A percentile compares a stretch with the other conserved stretches of the same genome.
These are phyloP conservation scores for Megaleporinus macrocephalus DNA, from an alignment of 2,113 vertebrate genomes.

Conservation along the genomic window DNA sequence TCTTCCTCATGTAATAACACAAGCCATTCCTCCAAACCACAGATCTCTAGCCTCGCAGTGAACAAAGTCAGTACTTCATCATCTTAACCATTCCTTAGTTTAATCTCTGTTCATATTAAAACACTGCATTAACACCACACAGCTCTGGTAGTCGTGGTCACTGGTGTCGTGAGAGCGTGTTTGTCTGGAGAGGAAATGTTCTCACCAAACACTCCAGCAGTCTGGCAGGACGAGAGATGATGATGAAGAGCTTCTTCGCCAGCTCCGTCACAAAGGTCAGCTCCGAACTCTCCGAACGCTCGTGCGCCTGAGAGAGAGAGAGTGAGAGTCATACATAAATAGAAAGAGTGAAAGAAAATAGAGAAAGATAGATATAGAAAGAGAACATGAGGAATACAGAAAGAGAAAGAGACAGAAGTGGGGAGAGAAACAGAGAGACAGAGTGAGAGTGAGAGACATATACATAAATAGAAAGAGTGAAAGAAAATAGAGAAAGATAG, in stretches of 20 bases:
- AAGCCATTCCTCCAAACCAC: too few relatives aligned
- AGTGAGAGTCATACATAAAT: conserved; percentile 3
- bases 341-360: not conserved
- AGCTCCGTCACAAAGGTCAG: conserved; percentile 91
- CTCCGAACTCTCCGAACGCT: conserved; percentile 90
- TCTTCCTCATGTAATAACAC: too few relatives aligned
- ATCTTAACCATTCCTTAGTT: too few relatives aligned
- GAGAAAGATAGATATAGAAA: not conserved
- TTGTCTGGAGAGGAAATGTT: not conserved
- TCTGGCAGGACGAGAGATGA: conserved; percentile 90
- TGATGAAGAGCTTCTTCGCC: conserved; percentile 92
- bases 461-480: too few relatives aligned
- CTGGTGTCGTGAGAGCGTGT: not conserved
- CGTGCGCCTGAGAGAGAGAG: conserved; percentile 81
- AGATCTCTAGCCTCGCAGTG: too few relatives aligned
- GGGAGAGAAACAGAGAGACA: not conserved
- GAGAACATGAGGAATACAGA: not conserved
- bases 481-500: too few relatives aligned
- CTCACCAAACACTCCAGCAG: conserved; percentile 93
- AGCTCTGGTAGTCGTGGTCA: too few relatives aligned
- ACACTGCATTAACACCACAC: too few relatives aligned
- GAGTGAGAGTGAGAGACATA: too few relatives aligned
- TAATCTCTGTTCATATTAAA: too few relatives aligned
- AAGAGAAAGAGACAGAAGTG: not conserved
- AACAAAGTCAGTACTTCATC: too few relatives aligned